A percentile compares a stretch with the other conserved stretches of the same genome.
Evolutionary conservation across 2,797 vertebrate genomes (phyloP).

Genomic region (Lepus townsendii): DNA sequence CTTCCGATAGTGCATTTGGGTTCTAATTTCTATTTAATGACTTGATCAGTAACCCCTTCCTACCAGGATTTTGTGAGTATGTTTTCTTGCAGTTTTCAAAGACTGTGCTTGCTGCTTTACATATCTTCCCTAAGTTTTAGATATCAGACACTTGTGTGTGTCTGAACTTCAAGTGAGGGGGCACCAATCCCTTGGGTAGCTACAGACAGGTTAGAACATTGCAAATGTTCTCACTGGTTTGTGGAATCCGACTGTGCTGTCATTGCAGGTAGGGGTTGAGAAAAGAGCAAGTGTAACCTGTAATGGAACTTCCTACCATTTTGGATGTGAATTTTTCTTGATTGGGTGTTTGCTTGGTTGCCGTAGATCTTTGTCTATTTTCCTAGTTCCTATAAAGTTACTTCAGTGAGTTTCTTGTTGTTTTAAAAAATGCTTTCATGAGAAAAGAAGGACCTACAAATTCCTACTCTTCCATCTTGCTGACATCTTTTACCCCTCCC

Average conservation of each 20-base stretch:
- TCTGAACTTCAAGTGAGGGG: not conserved
- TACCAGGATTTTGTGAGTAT: not conserved
- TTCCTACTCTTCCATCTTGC: not conserved
- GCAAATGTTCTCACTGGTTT: not conserved
- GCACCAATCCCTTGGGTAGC: not conserved
- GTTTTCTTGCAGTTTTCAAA: conserved; percentile 12
- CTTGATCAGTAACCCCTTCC: not conserved
- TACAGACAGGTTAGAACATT: not conserved
- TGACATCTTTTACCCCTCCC: not conserved
- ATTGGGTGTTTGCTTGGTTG: not conserved
- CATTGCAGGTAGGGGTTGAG: not conserved
- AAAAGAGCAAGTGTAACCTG: not conserved
- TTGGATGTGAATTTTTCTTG: conserved; percentile 1
- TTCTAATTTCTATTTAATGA: not conserved
- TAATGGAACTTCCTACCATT: not conserved
- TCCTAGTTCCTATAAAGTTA: not conserved
- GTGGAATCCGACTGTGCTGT: not conserved
- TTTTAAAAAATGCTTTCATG: conserved; percentile 9
- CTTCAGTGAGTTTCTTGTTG: not conserved
- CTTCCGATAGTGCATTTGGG: not conserved
- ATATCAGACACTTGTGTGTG: not conserved
- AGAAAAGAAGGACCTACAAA: not conserved
- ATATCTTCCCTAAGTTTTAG: not conserved
- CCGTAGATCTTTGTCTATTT: conserved; percentile 15
- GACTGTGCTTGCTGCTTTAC: not conserved